Conservation (phyloP, 2,888 invertebrate genomes). For the Torymus auratus region DNA sequence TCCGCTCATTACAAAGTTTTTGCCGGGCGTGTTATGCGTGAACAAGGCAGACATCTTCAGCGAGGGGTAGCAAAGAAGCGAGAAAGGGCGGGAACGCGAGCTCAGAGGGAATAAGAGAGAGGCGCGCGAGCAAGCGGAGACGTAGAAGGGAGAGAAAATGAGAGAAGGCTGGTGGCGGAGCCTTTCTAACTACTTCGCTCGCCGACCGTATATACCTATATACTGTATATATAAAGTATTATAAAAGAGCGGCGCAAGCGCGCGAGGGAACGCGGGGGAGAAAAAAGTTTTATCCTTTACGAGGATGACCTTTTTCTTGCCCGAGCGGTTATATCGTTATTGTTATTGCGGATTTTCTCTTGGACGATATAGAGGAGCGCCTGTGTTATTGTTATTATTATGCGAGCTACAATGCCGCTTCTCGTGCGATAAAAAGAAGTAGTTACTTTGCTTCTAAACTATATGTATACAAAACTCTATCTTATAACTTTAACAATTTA, state of each 20-base stretch:
- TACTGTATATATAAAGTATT: constrained; percentile 21
- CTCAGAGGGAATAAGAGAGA: constrained; percentile 2
- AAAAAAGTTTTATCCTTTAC: constrained; percentile 44
- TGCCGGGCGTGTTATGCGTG: constrained; percentile 63
- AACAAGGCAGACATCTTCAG: constrained; percentile 68
- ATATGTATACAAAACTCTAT: no score
- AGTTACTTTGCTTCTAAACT: no score
- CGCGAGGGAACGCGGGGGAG: background rate
- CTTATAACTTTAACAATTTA: no score
- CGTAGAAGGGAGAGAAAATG: constrained; percentile 32
- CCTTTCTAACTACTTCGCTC: constrained; percentile 38
- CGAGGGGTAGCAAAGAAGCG: constrained; percentile 14
- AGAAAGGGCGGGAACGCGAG: constrained; percentile 30
- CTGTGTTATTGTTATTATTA: no score
- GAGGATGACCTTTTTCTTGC: constrained; percentile 33
- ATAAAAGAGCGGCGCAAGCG: constrained; percentile 25
- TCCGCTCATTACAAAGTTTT: constrained; percentile 71
- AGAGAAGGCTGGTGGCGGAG: constrained; percentile 19
- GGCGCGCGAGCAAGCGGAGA: constrained; percentile 1
- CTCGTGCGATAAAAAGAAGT: no score
- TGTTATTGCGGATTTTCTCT: constrained; percentile 27
- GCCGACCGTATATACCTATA: no score
- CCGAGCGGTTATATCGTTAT: constrained; percentile 8
- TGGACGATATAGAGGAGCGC: background rate
- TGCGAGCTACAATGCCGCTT: no score